These are phyloP conservation scores for Neofelis nebulosa DNA, from an alignment of 2,113 vertebrate genomes.

Conservation along the genomic window DNA sequence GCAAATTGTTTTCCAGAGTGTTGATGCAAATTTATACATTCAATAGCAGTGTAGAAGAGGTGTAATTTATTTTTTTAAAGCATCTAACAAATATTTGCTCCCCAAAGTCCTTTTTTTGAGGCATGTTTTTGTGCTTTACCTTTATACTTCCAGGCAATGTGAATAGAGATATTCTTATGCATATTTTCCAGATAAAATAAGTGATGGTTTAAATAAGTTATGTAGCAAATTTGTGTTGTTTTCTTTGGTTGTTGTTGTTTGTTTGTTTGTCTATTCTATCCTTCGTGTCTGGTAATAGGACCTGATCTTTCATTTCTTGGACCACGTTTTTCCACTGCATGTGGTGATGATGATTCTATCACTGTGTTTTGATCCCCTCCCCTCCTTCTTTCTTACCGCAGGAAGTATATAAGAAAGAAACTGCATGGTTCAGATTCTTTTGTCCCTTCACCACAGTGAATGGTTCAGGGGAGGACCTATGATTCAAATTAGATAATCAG, in stretches of 20 bases:
- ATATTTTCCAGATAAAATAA: not conserved
- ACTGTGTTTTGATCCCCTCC: not conserved
- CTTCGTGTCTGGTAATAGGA: not conserved
- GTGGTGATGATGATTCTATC: not conserved
- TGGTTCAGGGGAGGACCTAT: not conserved
- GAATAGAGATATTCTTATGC: not conserved
- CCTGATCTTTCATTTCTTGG: not conserved
- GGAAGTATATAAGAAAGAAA: not conserved
- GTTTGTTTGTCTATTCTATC: not conserved
- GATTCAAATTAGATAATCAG: not conserved
- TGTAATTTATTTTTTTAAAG: not conserved
- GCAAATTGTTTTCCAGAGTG: not conserved
- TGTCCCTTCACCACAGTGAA: not conserved
- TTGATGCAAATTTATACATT: not conserved
- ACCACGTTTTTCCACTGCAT: not conserved
- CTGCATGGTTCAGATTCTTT: not conserved
- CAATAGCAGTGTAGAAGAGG: not conserved
- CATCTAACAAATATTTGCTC: slow-evolving; percentile 12
- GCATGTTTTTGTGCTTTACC: not conserved
- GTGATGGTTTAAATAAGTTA: slow-evolving; percentile 1
- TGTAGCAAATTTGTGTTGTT: not conserved
- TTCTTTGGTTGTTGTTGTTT: no score
- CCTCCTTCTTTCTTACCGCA: not conserved
- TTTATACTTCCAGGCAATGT: not conserved
- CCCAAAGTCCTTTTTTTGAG: not conserved